Evolutionary conservation across 2,113 vertebrate species (phyloP).

Genomic region (Bujurquina vittata): DNA sequence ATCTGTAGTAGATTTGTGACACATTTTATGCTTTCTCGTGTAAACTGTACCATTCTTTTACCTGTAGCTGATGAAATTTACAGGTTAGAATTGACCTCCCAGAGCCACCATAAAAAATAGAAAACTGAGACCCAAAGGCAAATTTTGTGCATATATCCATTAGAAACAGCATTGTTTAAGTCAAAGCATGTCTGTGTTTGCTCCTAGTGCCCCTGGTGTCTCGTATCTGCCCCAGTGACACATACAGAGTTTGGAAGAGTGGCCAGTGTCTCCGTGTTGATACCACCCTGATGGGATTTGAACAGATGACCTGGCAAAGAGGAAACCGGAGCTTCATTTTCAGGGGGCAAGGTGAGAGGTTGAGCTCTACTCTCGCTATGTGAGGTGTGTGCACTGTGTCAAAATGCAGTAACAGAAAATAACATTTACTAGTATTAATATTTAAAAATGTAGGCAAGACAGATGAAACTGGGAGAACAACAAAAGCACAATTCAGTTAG

Average conservation of each 20-base stretch:
- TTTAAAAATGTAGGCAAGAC: neutral
- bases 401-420: neutral
- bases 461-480: neutral
- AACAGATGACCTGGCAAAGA: constrained; percentile 99
- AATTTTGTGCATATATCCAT: too few species aligned
- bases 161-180: neutral
- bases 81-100: neutral
- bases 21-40: neutral
- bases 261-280: constrained; percentile 96
- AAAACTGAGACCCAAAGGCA: neutral
- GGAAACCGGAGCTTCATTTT: constrained; percentile 97
- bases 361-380: neutral
- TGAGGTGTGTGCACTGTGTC: neutral
- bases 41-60: neutral
- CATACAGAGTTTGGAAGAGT: constrained; percentile 97
- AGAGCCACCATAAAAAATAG: neutral
- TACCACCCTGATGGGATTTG: constrained; percentile 95
- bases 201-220: constrained; percentile 92
- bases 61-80: neutral
- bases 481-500: neutral
- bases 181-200: neutral
- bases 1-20: neutral
- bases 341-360: constrained; percentile 90
- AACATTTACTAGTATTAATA: neutral
- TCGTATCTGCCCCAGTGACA: constrained; percentile 97